Base-by-base conservation (phyloP, 2,888 invertebrate genomes). In the Falcaria lacertinaria region DNA sequence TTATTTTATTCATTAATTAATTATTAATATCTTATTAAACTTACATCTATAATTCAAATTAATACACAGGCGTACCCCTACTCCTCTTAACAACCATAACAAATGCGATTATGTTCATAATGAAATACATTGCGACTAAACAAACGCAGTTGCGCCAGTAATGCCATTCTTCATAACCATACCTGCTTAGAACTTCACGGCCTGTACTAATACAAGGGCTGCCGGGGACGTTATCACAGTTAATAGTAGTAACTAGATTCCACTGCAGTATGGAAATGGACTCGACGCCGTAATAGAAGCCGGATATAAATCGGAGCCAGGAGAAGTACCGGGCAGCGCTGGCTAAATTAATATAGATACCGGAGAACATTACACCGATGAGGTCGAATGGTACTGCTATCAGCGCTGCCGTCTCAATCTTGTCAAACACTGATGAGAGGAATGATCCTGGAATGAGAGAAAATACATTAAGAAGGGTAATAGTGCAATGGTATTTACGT, bases 281-380 rank as follows among this genome's bases (percentile, higher is more conserved):
- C 64, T 94, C 94, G 22, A 92, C 90, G 1, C 93, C 91, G 60
- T 93, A 94, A 69, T 92, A 94, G 69, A 94, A 94, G 2, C 93
- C 90, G 0, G 94, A 94, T 0, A 92, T 60, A 61, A 93, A 94
- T 59, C 92, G 92, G 0, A 94, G 56, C 86, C 92, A 91, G 22
- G 81, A 74, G 40, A 91, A 70, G 52, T 85, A 80, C 2, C 79
- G 68, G 0, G 92, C 90, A 25, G 92, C 76, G 34, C 91, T 87
- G 39, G 89, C 88, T 11, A 94, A 76, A 72, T 93, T 93, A 43
- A 93, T 77, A 68, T 92, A 94, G 51, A 93, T 89, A 13, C 94
- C 94, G 17, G 93, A 92, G 57, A 93, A 92, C 63, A 92, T 90
- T 19, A 94, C 76, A 16, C 92, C 90, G 15, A 94, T 60, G 47